These are phyloP conservation scores for Thysanoteuthis rhombus DNA, from an alignment of 2,888 invertebrate species.

Conservation along the genomic window DNA sequence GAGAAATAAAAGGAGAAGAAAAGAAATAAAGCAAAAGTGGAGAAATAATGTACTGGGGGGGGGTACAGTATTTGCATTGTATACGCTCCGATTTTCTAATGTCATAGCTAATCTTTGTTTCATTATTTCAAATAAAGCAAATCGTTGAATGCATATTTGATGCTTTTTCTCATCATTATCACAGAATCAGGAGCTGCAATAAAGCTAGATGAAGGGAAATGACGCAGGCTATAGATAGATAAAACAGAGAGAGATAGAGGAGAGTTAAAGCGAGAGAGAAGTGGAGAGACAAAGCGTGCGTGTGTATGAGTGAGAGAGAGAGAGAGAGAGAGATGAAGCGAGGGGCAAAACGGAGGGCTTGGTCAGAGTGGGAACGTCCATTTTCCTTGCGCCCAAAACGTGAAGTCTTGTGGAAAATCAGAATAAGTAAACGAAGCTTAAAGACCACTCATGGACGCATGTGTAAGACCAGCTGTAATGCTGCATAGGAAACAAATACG, in stretches of 20 bases:
- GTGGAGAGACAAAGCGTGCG: not conserved
- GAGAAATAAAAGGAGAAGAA: not conserved
- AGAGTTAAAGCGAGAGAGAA: not conserved
- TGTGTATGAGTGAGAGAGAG: not conserved
- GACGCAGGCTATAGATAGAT: not conserved
- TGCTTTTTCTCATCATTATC: not conserved
- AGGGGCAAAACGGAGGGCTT: not conserved
- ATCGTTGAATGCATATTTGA: not conserved
- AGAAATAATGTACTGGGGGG: not conserved
- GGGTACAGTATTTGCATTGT: too few relatives aligned
- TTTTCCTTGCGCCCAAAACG: not conserved
- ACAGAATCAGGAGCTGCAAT: not conserved
- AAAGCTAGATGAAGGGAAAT: not conserved
- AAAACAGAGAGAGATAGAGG: too few relatives aligned
- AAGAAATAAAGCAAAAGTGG: not conserved
- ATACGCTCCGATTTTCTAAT: not conserved
- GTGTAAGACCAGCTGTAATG: not conserved
- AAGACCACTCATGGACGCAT: not conserved
- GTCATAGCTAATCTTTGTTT: not conserved
- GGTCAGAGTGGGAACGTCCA: not conserved
- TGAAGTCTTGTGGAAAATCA: not conserved
- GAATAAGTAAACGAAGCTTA: not conserved
- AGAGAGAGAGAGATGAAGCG: not conserved
- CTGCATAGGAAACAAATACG: not conserved
- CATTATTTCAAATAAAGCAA: not conserved